Evolutionary conservation across 2,797 vertebrate genomes (phyloP).

Genomic region (Cuniculus paca): DNA sequence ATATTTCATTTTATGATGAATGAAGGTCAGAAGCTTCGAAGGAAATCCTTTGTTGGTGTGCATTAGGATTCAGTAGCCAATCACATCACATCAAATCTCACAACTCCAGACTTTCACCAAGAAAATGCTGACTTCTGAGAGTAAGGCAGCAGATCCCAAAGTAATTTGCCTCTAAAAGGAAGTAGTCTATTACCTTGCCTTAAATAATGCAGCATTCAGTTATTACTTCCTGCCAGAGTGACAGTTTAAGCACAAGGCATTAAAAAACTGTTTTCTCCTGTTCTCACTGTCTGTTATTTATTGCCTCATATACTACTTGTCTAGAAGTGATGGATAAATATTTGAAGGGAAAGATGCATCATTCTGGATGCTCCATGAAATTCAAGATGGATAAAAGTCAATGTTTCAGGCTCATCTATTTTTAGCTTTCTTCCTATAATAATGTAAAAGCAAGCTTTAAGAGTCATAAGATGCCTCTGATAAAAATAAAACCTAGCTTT

Average conservation of each 20-base stretch:
- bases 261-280: conserved; percentile 82
- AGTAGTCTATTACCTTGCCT: conserved; percentile 80
- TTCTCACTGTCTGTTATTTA: conserved; percentile 85
- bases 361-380: conserved; percentile 77
- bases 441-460: conserved; percentile 60
- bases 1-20: conserved; percentile 51
- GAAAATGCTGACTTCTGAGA: conserved; percentile 65
- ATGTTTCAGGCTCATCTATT: conserved; percentile 60
- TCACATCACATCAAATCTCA: conserved; percentile 52
- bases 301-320: conserved; percentile 82
- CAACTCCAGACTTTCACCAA: conserved; percentile 67
- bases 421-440: conserved; percentile 66
- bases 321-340: conserved; percentile 86
- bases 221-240: conserved; percentile 81
- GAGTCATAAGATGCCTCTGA: neutral
- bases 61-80: conserved; percentile 41
- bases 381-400: conserved; percentile 71
- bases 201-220: conserved; percentile 84
- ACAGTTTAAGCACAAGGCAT: conserved; percentile 81
- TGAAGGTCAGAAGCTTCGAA: neutral
- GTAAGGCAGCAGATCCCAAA: conserved; percentile 67
- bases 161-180: conserved; percentile 83
- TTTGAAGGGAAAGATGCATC: conserved; percentile 84
- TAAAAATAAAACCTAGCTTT: conserved; percentile 40
- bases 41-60: neutral